Percentiles rank a stretch among this genome's conserved stretches.
Conservation (phyloP, 1,140 invertebrate genomes). For the Leptoteleia sp. region DNA sequence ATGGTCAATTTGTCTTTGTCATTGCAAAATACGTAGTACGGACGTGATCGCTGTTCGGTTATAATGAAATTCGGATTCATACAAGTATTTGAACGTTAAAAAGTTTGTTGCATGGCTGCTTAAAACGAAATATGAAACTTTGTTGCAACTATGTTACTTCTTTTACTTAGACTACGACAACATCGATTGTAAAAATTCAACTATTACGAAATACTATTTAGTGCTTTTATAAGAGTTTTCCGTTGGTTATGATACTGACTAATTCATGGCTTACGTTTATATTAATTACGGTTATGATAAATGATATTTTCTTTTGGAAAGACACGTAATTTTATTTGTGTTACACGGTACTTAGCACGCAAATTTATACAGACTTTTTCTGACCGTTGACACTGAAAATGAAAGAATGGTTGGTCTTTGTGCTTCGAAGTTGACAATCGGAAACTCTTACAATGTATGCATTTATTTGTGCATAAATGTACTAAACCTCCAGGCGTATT, state of each 20-base stretch:
- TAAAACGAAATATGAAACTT: slow-evolving; percentile 40
- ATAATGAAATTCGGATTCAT: slow-evolving; percentile 39
- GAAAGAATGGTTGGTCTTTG: slow-evolving; percentile 6
- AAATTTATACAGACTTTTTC: slow-evolving; percentile 23
- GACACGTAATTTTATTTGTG: slow-evolving; percentile 24
- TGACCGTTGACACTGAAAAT: slow-evolving; percentile 26
- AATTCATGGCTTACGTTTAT: slow-evolving; percentile 50
- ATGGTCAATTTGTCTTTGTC: slow-evolving; percentile 15
- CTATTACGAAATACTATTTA: slow-evolving; percentile 60
- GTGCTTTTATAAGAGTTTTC: slow-evolving; percentile 45
- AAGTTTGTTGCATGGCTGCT: slow-evolving; percentile 10
- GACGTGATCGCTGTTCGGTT: slow-evolving; percentile 24
- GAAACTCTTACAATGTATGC: background rate
- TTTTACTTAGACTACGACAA: slow-evolving; percentile 50
- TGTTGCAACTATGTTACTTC: slow-evolving; percentile 26
- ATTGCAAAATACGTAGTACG: slow-evolving; percentile 37
- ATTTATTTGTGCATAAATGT: background rate
- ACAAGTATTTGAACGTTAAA: slow-evolving; percentile 8
- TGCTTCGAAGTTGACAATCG: slow-evolving; percentile 1
- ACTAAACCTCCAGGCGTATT: background rate
- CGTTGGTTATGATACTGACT: slow-evolving; percentile 48
- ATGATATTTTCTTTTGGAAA: slow-evolving; percentile 41
- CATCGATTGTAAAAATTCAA: slow-evolving; percentile 60
- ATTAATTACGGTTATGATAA: slow-evolving; percentile 39
- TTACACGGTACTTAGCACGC: slow-evolving; percentile 33